Base-by-base conservation (phyloP, 2,113 vertebrate species). In the Plecturocebus donacophilus region DNA sequence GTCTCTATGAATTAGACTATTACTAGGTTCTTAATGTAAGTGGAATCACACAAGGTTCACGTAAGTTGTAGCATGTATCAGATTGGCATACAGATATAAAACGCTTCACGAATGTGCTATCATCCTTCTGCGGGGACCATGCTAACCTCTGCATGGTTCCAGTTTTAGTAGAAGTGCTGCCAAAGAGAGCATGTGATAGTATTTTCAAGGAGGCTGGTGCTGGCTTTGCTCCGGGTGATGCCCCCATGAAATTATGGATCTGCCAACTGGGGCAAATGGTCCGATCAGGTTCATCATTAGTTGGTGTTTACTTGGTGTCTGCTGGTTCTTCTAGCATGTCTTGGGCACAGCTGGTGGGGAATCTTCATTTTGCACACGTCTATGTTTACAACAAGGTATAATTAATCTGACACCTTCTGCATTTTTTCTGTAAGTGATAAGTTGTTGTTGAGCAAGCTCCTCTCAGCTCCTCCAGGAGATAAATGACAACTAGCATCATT, bases 391-490 rank as follows among this genome's bases (percentile, higher is more conserved):
- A 25, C 0, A 12, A 75, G 11, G 8, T 92, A 5, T 87, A 94
- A 94, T 83, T 92, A 88, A 93, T 52, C 85, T 90, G 93, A 90
- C 75, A 87, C 90, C 83, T 84, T 66, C 38, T 70, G 49, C 5
- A 0, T 73, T 35, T 94, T 56, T 70, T 45, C 73, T 35, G 7
- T 42, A 77, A 45, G 68, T 91, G 73, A 89, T 86, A 79, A 77
- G 16, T 82, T 96, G 77, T 90, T 91, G 81, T 35, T 20, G 86
- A 91, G 45, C 49, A 40, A 77, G 56, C 83, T 66, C 92, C 91
- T 86, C 96, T 88, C 73, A 77, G 90, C 66, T 88, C 66, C 66
- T 89, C 20, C 10, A 66, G 86, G 38, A 91, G 58, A 90, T 32
- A 76, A 64, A 91, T 54, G 86, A n/a, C 86, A 88, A 38, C 11